Base-by-base conservation (phyloP, 2,888 invertebrate species). In the Celastrina argiolus region DNA sequence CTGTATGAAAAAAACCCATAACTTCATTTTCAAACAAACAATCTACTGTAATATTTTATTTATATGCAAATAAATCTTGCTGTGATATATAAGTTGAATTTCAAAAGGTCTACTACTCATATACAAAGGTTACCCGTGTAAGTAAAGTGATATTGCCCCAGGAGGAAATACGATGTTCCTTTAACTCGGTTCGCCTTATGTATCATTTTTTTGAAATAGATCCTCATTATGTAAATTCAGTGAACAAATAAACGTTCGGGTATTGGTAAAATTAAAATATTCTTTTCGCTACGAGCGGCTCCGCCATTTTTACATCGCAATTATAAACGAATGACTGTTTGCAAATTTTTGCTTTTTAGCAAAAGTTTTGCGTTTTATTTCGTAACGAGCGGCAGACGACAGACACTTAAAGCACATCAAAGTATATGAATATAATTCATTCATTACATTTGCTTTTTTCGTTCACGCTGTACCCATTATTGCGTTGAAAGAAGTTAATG, bases 401-500 rank as follows among this genome's bases (percentile, higher is more conserved):
- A 59, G 61, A 36, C 36, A 36, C 59, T 31, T 1, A 31, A 34
- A 34, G 61, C 36, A 61, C 61, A 22, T 61, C 61, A 61, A 61
- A 61, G 36, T 61, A 61, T 36, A 61, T 26, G 51, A 51, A 18
- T 61, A 36, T 36, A 36, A 61, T 61, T 61, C 61, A 61, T 61
- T 61, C 61, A 36, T 61, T 61, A 39, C 61, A 39, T 61, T 61
- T 61, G 61, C 61, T 39, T 59, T 59, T 34, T 31, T 34, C 61
- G 61, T 61, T 61, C 61, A 61, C 39, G 61, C 61, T 61, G 61
- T 61, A 59, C 59, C 42, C 66, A 66, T 66, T 65, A 58, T 58
- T 42, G 31, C 66, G 58, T n/a, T 66, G 31, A 66, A 66, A 66
- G 66, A 67, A 64, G 67, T 63, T 56, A 67, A 67, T 67, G 56